Conservation (phyloP, 2,113 vertebrate genomes). For the Thryonomys swinderianus region DNA sequence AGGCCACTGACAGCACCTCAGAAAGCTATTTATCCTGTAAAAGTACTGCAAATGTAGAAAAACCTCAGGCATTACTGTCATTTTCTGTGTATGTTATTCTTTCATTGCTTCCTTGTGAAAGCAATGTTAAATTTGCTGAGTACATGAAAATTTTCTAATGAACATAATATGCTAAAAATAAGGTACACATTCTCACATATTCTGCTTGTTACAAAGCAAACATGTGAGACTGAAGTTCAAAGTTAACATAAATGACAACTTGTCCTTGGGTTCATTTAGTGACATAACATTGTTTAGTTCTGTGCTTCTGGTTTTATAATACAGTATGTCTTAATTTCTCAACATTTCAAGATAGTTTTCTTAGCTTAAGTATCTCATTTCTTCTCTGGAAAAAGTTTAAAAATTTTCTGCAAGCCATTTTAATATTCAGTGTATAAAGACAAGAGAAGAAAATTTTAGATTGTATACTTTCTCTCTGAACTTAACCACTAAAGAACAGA, state of each 20-base stretch:
- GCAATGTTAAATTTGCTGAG: background rate
- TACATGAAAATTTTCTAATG: background rate
- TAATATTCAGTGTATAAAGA: background rate
- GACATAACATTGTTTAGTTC: background rate
- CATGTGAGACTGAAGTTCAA: background rate
- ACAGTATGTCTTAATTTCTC: background rate
- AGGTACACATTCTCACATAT: background rate
- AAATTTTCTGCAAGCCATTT: slow-evolving; percentile 4
- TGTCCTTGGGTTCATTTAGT: background rate
- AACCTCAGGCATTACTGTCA: background rate
- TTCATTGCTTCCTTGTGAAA: background rate
- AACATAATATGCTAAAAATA: background rate
- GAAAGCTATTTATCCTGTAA: background rate
- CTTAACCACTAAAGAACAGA: background rate
- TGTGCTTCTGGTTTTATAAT: background rate
- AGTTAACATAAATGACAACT: slow-evolving; percentile 7
- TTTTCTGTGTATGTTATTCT: background rate
- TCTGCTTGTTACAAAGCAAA: slow-evolving; percentile 1
- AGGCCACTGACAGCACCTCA: background rate
- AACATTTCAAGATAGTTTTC: background rate
- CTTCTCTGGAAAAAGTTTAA: slow-evolving; percentile 7
- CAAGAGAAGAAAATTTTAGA: background rate
- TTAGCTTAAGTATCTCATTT: slow-evolving; percentile 3
- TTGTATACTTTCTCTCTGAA: background rate
- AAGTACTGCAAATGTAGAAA: background rate